Evolutionary conservation across 2,797 vertebrate species (phyloP).

Genomic region (Dendrocincla fuliginosa): DNA sequence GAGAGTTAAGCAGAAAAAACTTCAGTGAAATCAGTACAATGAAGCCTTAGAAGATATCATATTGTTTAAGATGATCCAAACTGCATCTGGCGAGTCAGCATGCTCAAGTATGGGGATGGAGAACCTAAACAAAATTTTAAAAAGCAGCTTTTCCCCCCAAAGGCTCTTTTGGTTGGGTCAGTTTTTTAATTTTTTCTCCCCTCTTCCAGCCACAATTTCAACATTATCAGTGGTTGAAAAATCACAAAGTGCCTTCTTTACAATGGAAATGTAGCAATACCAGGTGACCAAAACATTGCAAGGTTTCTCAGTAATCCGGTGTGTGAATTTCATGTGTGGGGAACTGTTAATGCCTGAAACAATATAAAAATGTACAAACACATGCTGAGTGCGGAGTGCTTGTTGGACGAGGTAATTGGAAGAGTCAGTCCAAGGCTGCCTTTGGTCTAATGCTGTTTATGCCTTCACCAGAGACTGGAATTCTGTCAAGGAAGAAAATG

Average conservation of each 20-base stretch:
- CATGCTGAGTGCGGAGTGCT: conserved; percentile 52
- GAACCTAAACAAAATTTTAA: neutral
- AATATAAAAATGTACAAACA: conserved; percentile 72
- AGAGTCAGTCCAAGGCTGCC: conserved; percentile 38
- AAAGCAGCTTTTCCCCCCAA: neutral
- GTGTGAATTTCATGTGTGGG: conserved; percentile 3
- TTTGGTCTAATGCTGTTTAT: conserved; percentile 56
- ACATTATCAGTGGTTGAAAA: conserved; percentile 11
- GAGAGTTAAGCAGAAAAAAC: conserved; percentile 18
- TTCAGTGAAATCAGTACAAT: neutral
- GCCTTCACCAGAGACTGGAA: conserved; percentile 67
- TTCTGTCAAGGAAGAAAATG: conserved; percentile 61
- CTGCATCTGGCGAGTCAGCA: neutral
- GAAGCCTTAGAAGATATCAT: neutral
- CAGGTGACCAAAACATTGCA: neutral
- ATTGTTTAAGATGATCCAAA: conserved; percentile 1
- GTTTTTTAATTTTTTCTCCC: neutral
- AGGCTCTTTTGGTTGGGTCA: neutral
- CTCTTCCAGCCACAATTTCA: conserved; percentile 29
- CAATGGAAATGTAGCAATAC: conserved; percentile 11
- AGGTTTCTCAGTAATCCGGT: conserved; percentile 11
- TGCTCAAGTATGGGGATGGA: neutral
- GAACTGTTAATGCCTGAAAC: conserved; percentile 29
- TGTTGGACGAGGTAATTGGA: conserved; percentile 59
- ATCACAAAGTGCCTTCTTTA: conserved; percentile 50